Evolutionary conservation across 92 coral and sea anemone genomes (phyloP), one percentile per base, ranked within the genome.

Genomic region (Plumapathes pennacea): DNA sequence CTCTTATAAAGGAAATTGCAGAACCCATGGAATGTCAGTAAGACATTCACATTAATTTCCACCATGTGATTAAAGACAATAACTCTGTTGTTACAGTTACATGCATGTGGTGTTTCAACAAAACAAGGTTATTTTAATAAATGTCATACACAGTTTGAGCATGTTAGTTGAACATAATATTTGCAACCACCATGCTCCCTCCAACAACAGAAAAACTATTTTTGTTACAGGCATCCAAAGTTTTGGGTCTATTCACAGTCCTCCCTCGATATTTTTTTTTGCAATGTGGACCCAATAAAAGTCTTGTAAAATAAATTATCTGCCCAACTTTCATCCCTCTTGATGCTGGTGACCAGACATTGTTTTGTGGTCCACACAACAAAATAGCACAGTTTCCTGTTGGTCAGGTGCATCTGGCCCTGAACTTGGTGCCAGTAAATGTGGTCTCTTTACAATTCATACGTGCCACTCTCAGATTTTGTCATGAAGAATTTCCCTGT

Each of bases 1-100:
- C 77, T 11, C 67, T 69, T 13, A 69, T 69, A 29, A 57, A 33
- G 44, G 77, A 69, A 47, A 43, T 69, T 28, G 60, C 59, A 33
- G 78, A 58, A 49, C 46, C 70, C 15, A 52, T 60, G 10, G 78
- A 71, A 38, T 60, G 59, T 48, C 62, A 71, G 32, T 71, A 25
- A 25, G n/a, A n/a, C n/a, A n/a, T n/a, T n/a, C n/a, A n/a, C n/a
- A n/a, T n/a, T n/a, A n/a, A n/a, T n/a, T n/a, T n/a, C n/a, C n/a
- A n/a, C n/a, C n/a, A n/a, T n/a, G n/a, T n/a, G n/a, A n/a, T n/a
- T n/a, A n/a, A n/a, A n/a, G n/a, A n/a, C n/a, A n/a, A n/a, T n/a
- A n/a, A n/a, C n/a, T n/a, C n/a, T n/a, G n/a, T n/a, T n/a, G n/a
- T n/a, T n/a, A n/a, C n/a, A n/a, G n/a, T n/a, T n/a, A n/a, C n/a